Evolutionary conservation across 2,797 vertebrate species (phyloP).

Genomic region (Danio kyathit): DNA sequence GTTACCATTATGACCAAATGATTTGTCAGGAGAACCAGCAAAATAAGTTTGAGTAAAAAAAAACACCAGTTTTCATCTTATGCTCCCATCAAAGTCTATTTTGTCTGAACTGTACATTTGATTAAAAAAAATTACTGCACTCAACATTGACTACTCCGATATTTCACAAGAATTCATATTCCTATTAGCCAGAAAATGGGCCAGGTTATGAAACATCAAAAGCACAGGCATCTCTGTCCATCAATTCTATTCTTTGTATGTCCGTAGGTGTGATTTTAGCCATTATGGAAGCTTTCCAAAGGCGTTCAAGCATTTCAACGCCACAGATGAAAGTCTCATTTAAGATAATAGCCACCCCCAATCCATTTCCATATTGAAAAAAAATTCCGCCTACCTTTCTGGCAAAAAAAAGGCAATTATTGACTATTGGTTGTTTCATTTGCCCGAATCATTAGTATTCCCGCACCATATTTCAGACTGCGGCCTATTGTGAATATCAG

Average conservation of each 20-base stretch:
- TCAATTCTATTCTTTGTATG: background rate
- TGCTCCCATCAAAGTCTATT: background rate
- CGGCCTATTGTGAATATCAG: constrained; percentile 3
- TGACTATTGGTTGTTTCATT: constrained; percentile 42
- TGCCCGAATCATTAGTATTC: constrained; percentile 23
- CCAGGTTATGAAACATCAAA: constrained; percentile 22
- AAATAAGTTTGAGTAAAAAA: background rate
- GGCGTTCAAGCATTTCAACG: constrained; percentile 13
- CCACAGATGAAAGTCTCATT: constrained; percentile 35
- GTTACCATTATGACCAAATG: background rate
- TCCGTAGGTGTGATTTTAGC: constrained; percentile 24
- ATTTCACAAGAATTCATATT: background rate
- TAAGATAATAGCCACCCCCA: constrained; percentile 38
- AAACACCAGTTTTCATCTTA: background rate
- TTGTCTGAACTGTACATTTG: background rate
- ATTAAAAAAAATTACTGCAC: background rate
- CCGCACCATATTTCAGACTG: constrained; percentile 12
- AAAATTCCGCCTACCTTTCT: constrained; percentile 23
- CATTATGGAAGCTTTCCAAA: constrained; percentile 31
- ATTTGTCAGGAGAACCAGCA: background rate
- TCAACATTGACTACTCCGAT: background rate
- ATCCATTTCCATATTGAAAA: constrained; percentile 20
- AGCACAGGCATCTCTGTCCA: background rate
- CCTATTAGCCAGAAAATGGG: background rate
- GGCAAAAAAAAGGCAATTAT: constrained; percentile 24